Conservation (phyloP, 2,113 vertebrate genomes). For the Callionymus lyra region DNA sequence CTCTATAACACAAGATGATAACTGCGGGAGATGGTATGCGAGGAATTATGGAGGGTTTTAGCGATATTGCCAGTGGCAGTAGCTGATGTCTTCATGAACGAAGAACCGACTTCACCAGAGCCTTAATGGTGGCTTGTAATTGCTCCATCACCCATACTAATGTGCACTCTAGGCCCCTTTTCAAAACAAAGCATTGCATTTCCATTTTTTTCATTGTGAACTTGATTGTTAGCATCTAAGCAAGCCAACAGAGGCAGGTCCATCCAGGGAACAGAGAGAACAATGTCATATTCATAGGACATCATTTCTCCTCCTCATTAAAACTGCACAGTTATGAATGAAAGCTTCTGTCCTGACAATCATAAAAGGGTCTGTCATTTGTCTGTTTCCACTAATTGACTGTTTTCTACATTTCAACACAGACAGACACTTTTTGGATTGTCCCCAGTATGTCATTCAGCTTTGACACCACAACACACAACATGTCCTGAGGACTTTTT, state of each 20-base stretch:
- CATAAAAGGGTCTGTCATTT: constrained; percentile 56
- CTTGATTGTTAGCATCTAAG: constrained; percentile 42
- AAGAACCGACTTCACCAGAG: constrained; percentile 23
- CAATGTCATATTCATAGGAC: constrained; percentile 72
- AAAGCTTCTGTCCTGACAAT: constrained; percentile 55
- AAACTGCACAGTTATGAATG: constrained; percentile 60
- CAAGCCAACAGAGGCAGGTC: constrained; percentile 47
- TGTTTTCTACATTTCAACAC: constrained; percentile 54
- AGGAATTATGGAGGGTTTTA: too few relatives aligned
- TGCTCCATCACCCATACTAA: constrained; percentile 64
- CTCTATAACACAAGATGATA: not conserved
- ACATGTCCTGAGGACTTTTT: constrained; percentile 8
- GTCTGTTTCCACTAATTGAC: constrained; percentile 63
- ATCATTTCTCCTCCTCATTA: constrained; percentile 65
- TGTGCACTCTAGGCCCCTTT: constrained; percentile 55
- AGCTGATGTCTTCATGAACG: constrained; percentile 22
- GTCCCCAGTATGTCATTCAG: constrained; percentile 38
- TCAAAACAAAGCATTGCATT: constrained; percentile 60
- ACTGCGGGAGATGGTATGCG: not conserved
- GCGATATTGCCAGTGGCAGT: constrained; percentile 1
- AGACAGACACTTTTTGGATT: constrained; percentile 42
- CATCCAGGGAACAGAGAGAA: constrained; percentile 57
- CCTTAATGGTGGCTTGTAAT: constrained; percentile 55
- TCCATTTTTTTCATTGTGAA: constrained; percentile 36
- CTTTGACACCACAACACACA: constrained; percentile 25